Evolutionary conservation across 2,888 invertebrate species (phyloP), one percentile per base, ranked within the genome.

Genomic region (Chaetogeoica ovagalla): DNA sequence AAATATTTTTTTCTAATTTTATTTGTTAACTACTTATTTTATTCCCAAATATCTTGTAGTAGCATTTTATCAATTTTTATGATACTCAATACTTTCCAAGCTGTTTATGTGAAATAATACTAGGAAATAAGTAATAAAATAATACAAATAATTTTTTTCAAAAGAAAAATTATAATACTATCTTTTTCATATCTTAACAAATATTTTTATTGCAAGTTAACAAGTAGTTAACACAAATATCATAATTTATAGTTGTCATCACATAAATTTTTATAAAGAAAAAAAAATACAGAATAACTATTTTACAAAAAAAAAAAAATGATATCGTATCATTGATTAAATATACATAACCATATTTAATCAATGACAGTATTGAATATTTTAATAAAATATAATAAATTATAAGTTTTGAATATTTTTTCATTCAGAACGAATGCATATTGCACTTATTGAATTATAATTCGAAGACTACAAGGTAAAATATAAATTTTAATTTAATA

Each of bases 381-480:
- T 48, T 59, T 59, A 30, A 68, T 69, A 76, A 43, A 70, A 69
- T 17, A 69, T 37, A 62, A 70, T 77, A 77, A 77, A 69, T 69
- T 77, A 69, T 62, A 77, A 21, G 21, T 60, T 70, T 65, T 11
- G 4, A 62, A 65, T 60, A 57, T 30, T n/a, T 70, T 55, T 63
- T 62, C 55, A 65, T 57, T 65, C 63, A 79, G 79, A 71, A 63
- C 63, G 62, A 76, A 71, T 71, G 71, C 79, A 71, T 79, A 79
- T 79, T 79, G 79, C 79, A 79, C 79, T 79, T 71, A 62, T 65
- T 79, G 63, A 39, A 79, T 48, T 79, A 57, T 71, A 65, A 39
- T 65, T 69, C 52, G 70, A 77, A 43, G 43, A 62, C 23, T 79
- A 79, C 19, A 79, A 71, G 15, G 37, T 79, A 79, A 79, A 63